Base-by-base conservation (phyloP, 2,113 vertebrate genomes). In the Cavia aperea region DNA sequence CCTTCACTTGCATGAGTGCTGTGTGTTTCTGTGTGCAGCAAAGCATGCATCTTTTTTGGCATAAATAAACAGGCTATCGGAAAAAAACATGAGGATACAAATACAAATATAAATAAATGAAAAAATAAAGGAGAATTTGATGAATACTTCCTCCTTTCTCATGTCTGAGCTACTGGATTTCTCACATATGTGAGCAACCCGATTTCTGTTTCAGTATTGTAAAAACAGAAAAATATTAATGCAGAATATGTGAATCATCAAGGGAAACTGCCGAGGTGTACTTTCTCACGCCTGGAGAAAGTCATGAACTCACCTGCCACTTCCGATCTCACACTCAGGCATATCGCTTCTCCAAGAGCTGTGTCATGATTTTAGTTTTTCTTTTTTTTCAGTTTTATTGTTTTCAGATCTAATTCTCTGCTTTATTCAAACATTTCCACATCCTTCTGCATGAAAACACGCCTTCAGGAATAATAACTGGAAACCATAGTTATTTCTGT, bases 371-470 rank as follows among this genome's bases (percentile, higher is more conserved):
- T 94, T 94, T 31, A 82, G 54, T 70, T 66, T 79, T 93, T 94
- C 75, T 12, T 54, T 88, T 94, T 83, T 88, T 51, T 33, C 0
- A 36, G 26, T 62, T 96, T 56, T 86, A 92, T 94, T 96, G 89
- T 93, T 94, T 94, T 54, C 93, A 94, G 85, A 70, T 6, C 49
- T 92, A 24, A 29, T 70, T 94, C 92, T 96, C 82, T 93, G 65
- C 87, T 95, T 92, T 91, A 94, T 92, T 66, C 88, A 94, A 96
- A 94, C 31, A 93, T 94, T 94, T 88, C 60, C 66, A 95, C 92
- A 90, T 94, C 94, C 93, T 95, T 94, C 62, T 79, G 60, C 13
- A 92, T 26, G 16, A 77, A 92, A 79, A 93, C 62, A 88, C 33
- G 4, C 81, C 82, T 94, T 89, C 63, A 24, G 70, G 82, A 72